Conservation (phyloP, 2,113 vertebrate genomes). For the Fulmarus glacialis region DNA sequence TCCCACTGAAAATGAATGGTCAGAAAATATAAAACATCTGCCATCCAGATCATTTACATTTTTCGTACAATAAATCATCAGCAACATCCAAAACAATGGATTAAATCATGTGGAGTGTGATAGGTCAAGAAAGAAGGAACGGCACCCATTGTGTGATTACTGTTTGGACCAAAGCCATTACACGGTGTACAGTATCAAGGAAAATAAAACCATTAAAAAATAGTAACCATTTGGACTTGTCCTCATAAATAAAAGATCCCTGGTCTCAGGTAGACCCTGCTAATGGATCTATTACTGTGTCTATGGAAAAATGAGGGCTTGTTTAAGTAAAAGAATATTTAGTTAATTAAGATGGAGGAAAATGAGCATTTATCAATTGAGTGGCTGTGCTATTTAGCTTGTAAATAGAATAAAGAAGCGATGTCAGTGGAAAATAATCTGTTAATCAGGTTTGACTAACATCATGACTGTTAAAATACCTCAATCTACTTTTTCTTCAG, state of each 20-base stretch:
- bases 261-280: slow-evolving; percentile 28
- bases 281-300: slow-evolving; percentile 66
- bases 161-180: slow-evolving; percentile 56
- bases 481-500: not conserved
- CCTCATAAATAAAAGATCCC: slow-evolving; percentile 46
- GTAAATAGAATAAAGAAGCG: slow-evolving; percentile 62
- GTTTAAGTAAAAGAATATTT: slow-evolving; percentile 73
- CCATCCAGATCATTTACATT: slow-evolving; percentile 94
- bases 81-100: slow-evolving; percentile 84
- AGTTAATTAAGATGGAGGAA: slow-evolving; percentile 65
- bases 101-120: slow-evolving; percentile 80
- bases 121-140: slow-evolving; percentile 76
- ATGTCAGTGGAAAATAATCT: slow-evolving; percentile 62
- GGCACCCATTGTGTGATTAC: slow-evolving; percentile 60
- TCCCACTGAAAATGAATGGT: slow-evolving; percentile 95
- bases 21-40: slow-evolving; percentile 99
- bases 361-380: slow-evolving; percentile 61
- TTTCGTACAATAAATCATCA: slow-evolving; percentile 91
- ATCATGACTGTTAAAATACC: slow-evolving; percentile 45
- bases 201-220: slow-evolving; percentile 39
- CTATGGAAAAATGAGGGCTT: slow-evolving; percentile 58
- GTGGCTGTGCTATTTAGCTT: slow-evolving; percentile 65
- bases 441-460: slow-evolving; percentile 56
- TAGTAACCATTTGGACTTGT: slow-evolving; percentile 39
- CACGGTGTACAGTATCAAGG: not conserved